Conservation (phyloP, 2,113 vertebrate genomes). For the Clarias magur region DNA sequence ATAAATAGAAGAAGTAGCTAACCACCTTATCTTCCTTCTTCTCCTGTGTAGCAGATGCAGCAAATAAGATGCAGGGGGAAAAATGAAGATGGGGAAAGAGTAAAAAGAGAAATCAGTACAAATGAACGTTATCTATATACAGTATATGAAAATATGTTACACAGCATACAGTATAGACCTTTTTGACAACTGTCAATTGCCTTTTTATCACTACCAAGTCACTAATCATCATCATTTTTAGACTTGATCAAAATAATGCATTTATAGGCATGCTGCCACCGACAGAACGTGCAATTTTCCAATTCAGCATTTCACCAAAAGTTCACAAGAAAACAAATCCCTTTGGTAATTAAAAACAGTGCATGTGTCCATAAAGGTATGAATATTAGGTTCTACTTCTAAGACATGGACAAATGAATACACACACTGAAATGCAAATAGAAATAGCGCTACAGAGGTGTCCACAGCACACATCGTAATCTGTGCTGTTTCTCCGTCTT, state of each 20-base stretch:
- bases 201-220: background rate
- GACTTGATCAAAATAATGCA: background rate
- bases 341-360: conserved; percentile 13
- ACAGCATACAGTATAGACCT: background rate
- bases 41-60: conserved; percentile 32
- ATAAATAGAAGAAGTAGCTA: conserved; percentile 32
- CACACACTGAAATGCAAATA: conserved; percentile 3
- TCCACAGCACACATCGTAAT: background rate
- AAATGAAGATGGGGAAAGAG: background rate
- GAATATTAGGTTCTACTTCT: conserved; percentile 21
- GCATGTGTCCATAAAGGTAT: conserved; percentile 11
- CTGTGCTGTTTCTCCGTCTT: background rate
- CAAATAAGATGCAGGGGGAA: conserved; percentile 13
- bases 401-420: background rate
- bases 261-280: conserved; percentile 36
- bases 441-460: background rate
- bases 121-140: conserved; percentile 19
- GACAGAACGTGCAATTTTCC: conserved; percentile 29
- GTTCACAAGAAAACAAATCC: conserved; percentile 11
- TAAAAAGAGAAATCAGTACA: conserved; percentile 3
- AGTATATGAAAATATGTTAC: background rate
- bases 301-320: background rate
- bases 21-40: conserved; percentile 51
- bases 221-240: background rate
- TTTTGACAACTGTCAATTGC: background rate